Conservation (phyloP, 2,888 invertebrate species). For the Graphium colonna region DNA sequence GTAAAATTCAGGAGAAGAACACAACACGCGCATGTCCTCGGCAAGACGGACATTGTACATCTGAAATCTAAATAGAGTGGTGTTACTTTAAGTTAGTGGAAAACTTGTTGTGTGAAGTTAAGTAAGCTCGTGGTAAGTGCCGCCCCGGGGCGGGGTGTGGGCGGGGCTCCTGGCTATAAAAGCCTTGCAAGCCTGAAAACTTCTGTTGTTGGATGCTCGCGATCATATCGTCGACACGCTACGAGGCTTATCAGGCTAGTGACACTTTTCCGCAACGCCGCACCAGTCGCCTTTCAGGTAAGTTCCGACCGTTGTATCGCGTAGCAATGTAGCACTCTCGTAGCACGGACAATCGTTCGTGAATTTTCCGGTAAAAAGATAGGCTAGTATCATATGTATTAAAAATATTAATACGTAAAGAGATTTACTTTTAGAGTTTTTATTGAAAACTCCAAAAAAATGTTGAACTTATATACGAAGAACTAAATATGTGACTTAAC, state of each 20-base stretch:
- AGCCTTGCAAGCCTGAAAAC: conserved; percentile 60
- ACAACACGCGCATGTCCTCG: no score
- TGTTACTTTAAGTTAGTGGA: conserved; percentile 29
- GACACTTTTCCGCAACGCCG: conserved; percentile 33
- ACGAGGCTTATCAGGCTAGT: conserved; percentile 34
- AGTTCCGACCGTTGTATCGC: conserved; percentile 30
- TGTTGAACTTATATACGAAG: no score
- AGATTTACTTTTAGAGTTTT: no score
- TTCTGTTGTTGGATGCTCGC: conserved; percentile 70
- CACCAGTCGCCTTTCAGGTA: conserved; percentile 35
- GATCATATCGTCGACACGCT: conserved; percentile 55
- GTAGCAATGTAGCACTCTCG: conserved; percentile 31
- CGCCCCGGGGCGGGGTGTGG: conserved; percentile 65
- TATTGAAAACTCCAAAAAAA: no score
- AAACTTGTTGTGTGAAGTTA: conserved; percentile 42
- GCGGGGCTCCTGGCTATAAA: conserved; percentile 72
- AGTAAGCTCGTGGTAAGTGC: conserved; percentile 36
- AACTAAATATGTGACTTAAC: no score
- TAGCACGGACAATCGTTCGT: conserved; percentile 32
- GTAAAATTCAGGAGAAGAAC: no score
- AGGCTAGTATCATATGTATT: no score
- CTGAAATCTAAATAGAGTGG: conserved; percentile 7
- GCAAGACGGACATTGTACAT: no score
- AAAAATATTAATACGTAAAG: no score
- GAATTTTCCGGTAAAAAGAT: no score